Base-by-base conservation (phyloP, 2,113 vertebrate genomes). In the Capricornis sumatraensis region DNA sequence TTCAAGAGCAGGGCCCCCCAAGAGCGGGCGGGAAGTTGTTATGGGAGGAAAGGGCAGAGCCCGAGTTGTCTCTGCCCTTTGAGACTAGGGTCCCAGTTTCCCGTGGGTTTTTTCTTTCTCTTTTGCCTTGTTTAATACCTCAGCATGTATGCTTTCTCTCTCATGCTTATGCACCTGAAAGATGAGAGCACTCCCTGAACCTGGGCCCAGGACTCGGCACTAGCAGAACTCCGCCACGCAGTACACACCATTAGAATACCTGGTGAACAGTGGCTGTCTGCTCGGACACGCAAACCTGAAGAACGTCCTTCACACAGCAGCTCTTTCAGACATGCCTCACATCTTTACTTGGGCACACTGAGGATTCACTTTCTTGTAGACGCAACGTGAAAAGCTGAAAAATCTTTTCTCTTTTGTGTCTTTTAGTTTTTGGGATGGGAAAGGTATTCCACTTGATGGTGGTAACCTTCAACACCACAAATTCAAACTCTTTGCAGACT, bases 301-400 rank as follows among this genome's bases (percentile, higher is more conserved):
- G 57, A 79, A 30, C 27, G 57, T 19, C 85, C 87, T 40, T 57
- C 21, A 8, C 81, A 30, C n/a, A 36, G 45, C 64, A 21, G 90
- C 67, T 95, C 95, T 94, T 89, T 82, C 13, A 23, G 4, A 5
- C 8, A 0, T 25, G 30, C 76, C 43, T 62, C 85, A 93, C 58
- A 11, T 67, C 93, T 93, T 78, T 27, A 85, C 92, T 52, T 50
- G 23, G 91, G 91, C 88, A 94, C 88, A 74, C 25, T 27, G 30
- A 95, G 62, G 92, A 98, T 92, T 96, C 84, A 95, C 74, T 45
- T 85, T 93, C 83, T 96, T 95, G 60, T 4, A 78, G 87, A 92
- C 27, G 79, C 52, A 55, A 83, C 0, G 0, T 96, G 76, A 96
- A 78, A 96, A 94, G 85, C 36, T 0, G 85, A 53, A 81, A 67